A percentile compares a stretch with the other conserved stretches of the same genome.
Evolutionary conservation across 2,113 vertebrate species (phyloP).

Genomic region (Microtus pennsylvanicus): DNA sequence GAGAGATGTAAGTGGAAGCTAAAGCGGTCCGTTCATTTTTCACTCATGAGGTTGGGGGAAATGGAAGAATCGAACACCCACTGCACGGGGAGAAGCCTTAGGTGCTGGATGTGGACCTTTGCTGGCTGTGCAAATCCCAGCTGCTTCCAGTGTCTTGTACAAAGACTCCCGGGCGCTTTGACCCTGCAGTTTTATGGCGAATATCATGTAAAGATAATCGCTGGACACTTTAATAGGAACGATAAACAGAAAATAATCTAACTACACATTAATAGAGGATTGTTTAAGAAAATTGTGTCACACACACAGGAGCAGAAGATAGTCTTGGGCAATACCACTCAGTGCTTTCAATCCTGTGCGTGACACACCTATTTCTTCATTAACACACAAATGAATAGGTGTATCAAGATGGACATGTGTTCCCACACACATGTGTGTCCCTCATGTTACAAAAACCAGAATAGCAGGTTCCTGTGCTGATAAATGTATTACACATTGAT

Average conservation of each 20-base stretch:
- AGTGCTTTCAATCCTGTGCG: accelerated
- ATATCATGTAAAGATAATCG: neutral
- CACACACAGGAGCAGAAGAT: no score
- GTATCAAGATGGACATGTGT: neutral
- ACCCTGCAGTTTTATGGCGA: accelerated
- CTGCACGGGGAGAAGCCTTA: neutral
- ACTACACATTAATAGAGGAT: neutral
- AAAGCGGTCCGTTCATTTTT: no score
- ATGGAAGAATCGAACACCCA: neutral
- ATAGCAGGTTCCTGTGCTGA: neutral
- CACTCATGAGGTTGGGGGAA: neutral
- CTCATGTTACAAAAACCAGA: no score
- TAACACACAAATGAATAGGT: accelerated
- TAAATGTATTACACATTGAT: neutral
- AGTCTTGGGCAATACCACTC: neutral
- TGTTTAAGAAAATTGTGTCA: neutral
- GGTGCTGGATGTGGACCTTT: neutral
- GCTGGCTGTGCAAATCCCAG: neutral
- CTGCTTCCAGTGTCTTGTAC: accelerated
- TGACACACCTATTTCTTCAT: neutral
- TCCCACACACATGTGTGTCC: neutral
- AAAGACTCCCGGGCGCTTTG: neutral
- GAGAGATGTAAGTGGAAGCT: neutral
- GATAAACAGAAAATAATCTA: neutral
- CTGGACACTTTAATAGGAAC: neutral